Conservation (phyloP, 2,797 vertebrate species). For the Otus scops region DNA sequence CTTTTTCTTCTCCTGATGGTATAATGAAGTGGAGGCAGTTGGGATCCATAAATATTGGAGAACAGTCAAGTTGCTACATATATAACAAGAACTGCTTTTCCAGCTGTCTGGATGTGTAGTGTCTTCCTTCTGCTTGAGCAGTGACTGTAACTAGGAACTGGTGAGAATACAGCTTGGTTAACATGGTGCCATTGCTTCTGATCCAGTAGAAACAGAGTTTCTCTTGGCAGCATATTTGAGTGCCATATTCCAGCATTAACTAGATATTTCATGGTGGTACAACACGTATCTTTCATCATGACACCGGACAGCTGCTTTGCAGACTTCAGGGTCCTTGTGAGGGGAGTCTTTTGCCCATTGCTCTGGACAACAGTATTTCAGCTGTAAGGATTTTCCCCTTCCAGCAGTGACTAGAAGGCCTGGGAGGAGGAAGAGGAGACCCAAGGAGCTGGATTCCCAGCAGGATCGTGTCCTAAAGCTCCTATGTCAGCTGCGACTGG, state of each 20-base stretch:
- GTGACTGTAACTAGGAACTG: not conserved
- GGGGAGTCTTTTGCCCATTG: not conserved
- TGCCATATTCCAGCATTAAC: not conserved
- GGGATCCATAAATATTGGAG: slow-evolving; percentile 44
- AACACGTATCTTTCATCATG: not conserved
- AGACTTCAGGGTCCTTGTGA: not conserved
- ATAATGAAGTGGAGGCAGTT: slow-evolving; percentile 44
- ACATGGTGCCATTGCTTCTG: not conserved
- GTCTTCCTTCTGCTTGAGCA: slow-evolving; percentile 1
- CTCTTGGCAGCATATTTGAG: not conserved
- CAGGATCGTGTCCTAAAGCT: not conserved
- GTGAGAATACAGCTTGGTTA: not conserved
- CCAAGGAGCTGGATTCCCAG: not conserved
- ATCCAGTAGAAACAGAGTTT: not conserved
- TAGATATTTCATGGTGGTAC: not conserved
- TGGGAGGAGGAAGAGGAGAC: not conserved
- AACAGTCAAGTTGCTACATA: not conserved
- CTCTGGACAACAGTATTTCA: not conserved
- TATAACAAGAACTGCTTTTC: not conserved
- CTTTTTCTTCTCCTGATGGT: slow-evolving; percentile 49
- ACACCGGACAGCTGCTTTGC: not conserved
- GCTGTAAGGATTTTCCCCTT: not conserved
- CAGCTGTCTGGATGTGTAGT: not conserved
- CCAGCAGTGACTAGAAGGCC: not conserved
- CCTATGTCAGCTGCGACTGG: not conserved